These are phyloP conservation scores for Darevskia nairensis DNA, from an alignment of 2,797 vertebrate genomes.

Conservation along the genomic window DNA sequence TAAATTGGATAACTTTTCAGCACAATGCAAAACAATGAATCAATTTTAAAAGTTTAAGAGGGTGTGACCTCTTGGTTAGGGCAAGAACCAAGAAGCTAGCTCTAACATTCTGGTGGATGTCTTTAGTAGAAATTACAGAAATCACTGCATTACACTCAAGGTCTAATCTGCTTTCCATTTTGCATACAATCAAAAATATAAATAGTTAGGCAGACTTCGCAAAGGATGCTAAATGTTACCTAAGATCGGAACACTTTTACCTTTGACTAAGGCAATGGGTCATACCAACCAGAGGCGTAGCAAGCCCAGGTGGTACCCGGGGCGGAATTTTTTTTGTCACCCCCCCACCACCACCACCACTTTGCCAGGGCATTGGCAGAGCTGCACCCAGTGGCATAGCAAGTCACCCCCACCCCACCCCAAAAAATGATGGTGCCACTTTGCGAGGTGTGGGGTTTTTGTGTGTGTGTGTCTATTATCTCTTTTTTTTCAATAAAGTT, in stretches of 20 bases:
- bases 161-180: not conserved
- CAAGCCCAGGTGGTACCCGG: too few relatives aligned
- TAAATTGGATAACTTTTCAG: not conserved
- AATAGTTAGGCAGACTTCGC: not conserved
- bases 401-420: too few relatives aligned
- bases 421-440: too few relatives aligned
- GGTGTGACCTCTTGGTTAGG: not conserved
- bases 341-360: too few relatives aligned
- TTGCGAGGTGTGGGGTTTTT: too few relatives aligned
- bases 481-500: too few relatives aligned
- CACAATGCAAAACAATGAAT: not conserved
- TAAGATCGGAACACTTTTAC: not conserved
- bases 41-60: not conserved
- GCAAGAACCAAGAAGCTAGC: not conserved
- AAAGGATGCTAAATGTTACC: not conserved
- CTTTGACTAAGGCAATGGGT: not conserved
- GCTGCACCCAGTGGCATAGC: too few relatives aligned
- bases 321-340: too few relatives aligned
- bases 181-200: not conserved
- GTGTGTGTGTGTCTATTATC: too few relatives aligned
- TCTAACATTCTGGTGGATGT: not conserved
- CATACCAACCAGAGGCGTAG: too few relatives aligned
- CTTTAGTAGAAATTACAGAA: not conserved
- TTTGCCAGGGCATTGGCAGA: too few relatives aligned
- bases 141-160: not conserved